phyloP scores from a whole-genome alignment of 2,113 vertebrate genomes.

The Tragelaphus scriptus region DNA sequence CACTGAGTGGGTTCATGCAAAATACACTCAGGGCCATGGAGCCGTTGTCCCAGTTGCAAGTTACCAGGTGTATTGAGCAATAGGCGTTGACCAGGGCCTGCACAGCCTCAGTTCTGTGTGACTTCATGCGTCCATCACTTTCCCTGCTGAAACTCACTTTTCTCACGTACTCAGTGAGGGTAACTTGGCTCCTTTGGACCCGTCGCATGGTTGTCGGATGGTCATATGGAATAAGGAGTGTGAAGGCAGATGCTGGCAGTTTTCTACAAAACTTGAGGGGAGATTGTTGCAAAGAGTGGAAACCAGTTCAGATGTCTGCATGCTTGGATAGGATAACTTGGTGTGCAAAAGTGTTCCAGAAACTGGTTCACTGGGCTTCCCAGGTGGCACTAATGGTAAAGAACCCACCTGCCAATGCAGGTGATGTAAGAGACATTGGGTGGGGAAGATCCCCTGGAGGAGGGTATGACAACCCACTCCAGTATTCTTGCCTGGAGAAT shows the following conservation, averaged over 20 bases:
- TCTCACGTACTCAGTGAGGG: too few species aligned
- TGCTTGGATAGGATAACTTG: neutral
- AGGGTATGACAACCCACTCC: neutral
- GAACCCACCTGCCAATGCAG: neutral
- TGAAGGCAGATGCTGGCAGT: neutral
- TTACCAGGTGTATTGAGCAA: neutral
- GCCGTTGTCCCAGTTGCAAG: neutral
- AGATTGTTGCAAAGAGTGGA: neutral
- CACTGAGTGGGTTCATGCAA: too few species aligned
- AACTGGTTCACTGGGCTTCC: neutral
- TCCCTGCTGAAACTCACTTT: neutral
- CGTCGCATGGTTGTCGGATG: fast-evolving
- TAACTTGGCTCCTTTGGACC: too few species aligned
- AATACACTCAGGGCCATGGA: neutral
- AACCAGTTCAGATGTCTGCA: neutral
- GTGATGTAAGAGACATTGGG: neutral
- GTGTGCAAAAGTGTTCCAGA: neutral
- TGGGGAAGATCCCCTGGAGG: neutral
- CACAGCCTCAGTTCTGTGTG: neutral
- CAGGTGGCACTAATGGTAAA: neutral
- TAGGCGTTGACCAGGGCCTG: fast-evolving
- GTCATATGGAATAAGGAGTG: neutral
- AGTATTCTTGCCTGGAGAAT: neutral
- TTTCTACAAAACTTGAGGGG: fast-evolving
- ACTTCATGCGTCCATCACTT: too few species aligned